Evolutionary conservation across 2,797 vertebrate species (phyloP).

Genomic region (Setipinna tenuifilis): DNA sequence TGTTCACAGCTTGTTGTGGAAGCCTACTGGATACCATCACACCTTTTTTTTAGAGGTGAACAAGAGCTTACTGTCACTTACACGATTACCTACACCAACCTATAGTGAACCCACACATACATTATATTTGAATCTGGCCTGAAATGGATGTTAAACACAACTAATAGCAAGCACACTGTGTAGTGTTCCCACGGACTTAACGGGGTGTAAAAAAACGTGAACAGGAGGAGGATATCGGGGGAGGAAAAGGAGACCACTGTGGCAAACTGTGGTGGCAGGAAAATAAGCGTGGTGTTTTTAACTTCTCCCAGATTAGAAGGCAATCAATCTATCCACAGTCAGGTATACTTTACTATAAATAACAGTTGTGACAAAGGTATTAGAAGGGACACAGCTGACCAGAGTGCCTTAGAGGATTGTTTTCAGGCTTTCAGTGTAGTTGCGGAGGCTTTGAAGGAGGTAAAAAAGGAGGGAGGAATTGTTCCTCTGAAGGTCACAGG

Average conservation of each 20-base stretch:
- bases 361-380: not conserved
- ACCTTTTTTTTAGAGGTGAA: too few species aligned
- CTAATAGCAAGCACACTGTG: not conserved
- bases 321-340: not conserved
- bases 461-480: not conserved
- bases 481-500: not conserved
- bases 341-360: not conserved
- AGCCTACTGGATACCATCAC: too few species aligned
- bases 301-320: not conserved
- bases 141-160: not conserved
- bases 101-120: not conserved
- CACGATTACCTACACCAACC: not conserved
- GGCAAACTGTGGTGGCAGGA: not conserved
- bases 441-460: not conserved
- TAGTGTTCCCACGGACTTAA: not conserved
- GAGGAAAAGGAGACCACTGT: not conserved
- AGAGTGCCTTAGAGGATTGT: not conserved
- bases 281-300: not conserved
- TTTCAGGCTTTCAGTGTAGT: not conserved
- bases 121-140: not conserved
- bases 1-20: too few species aligned
- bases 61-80: too few species aligned
- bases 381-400: not conserved
- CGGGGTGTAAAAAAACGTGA: not conserved
- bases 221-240: not conserved